A percentile compares a stretch with the other conserved stretches of the same genome.
These are phyloP conservation scores for Cladopsammia gracilis DNA, from an alignment of 64 coral and sea anemone genomes.

Conservation along the genomic window DNA sequence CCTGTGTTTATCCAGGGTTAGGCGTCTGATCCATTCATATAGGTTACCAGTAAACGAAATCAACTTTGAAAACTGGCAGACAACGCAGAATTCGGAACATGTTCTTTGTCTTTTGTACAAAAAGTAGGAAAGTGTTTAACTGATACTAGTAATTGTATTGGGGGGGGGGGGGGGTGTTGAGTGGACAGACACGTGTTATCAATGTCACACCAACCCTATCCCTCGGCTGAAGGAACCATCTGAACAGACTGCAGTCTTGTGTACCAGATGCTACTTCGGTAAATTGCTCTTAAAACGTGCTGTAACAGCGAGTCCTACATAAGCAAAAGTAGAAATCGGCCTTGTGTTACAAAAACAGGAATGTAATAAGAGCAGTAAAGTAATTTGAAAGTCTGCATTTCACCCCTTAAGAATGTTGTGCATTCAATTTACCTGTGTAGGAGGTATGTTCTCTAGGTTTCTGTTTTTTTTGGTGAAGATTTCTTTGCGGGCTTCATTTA, in stretches of 20 bases:
- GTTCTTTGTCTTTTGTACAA: neutral
- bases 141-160: too few species aligned
- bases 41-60: neutral
- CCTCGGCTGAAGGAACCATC: neutral
- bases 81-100: neutral
- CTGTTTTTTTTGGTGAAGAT: constrained; percentile 61
- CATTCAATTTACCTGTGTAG: constrained; percentile 44
- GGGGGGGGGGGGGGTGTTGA: too few species aligned
- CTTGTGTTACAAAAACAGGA: neutral
- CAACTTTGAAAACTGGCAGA: too few species aligned
- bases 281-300: constrained; percentile 39
- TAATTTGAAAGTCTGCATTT: constrained; percentile 14
- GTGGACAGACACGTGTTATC: neutral
- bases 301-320: constrained; percentile 27
- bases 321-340: constrained; percentile 35
- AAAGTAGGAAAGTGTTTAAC: neutral
- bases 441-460: constrained; percentile 33
- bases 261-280: constrained; percentile 32
- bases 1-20: neutral
- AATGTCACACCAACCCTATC: neutral
- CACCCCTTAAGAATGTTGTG: neutral
- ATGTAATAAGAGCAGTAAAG: neutral
- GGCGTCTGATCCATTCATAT: neutral
- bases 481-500: constrained; percentile 14
- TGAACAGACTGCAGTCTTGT: neutral